These are phyloP conservation scores for Epirrhoe tristata DNA, from an alignment of 2,888 invertebrate genomes.

Conservation along the genomic window DNA sequence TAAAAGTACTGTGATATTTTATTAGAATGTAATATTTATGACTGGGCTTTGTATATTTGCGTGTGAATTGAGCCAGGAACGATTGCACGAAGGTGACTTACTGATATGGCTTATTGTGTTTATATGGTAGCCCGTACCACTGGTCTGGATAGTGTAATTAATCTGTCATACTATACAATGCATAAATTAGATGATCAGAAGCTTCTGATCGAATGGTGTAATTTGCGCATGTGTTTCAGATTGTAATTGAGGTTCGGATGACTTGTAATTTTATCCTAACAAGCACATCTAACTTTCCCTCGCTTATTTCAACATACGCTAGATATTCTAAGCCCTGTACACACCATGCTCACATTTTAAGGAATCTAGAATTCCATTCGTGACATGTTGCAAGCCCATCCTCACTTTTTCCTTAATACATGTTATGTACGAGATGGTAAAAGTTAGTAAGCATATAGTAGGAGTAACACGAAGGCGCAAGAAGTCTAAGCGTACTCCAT, in stretches of 20 bases:
- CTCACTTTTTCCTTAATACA: too few relatives aligned
- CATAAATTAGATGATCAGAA: slow-evolving; percentile 31
- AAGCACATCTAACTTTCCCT: neutral
- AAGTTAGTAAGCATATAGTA: slow-evolving; percentile 51
- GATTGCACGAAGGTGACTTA: slow-evolving; percentile 15
- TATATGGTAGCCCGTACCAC: slow-evolving; percentile 36
- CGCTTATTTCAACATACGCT: too few relatives aligned
- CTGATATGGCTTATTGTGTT: slow-evolving; percentile 17
- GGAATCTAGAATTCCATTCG: too few relatives aligned
- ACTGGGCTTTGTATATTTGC: neutral
- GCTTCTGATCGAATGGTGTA: slow-evolving; percentile 36
- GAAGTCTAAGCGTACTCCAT: slow-evolving; percentile 68
- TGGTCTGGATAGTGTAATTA: slow-evolving; percentile 39
- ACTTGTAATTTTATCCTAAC: slow-evolving; percentile 10
- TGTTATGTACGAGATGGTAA: neutral
- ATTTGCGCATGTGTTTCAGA: slow-evolving; percentile 31
- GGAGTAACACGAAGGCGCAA: slow-evolving; percentile 59
- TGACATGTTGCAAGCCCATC: too few relatives aligned
- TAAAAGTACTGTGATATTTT: neutral
- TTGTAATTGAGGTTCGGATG: slow-evolving; percentile 15
- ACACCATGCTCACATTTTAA: too few relatives aligned
- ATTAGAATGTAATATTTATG: neutral
- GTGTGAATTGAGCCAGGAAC: slow-evolving; percentile 4
- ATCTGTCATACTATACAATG: slow-evolving; percentile 41
- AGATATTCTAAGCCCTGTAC: too few relatives aligned